Percentiles rank a stretch among this genome's conserved stretches.
These are phyloP conservation scores for Mesitornis unicolor DNA, from an alignment of 2,113 vertebrate genomes.

Conservation along the genomic window DNA sequence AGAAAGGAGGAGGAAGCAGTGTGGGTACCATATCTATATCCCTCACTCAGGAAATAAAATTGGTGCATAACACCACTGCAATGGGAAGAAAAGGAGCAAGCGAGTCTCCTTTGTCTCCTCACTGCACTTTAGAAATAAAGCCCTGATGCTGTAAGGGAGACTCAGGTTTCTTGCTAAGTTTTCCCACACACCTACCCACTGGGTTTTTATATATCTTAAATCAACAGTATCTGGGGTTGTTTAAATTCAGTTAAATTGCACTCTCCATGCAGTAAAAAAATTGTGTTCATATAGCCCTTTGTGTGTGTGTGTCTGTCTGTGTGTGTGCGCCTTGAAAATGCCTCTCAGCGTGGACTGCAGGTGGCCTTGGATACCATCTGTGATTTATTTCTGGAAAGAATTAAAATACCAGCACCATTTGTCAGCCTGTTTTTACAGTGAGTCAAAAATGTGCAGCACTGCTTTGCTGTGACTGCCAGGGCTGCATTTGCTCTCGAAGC, in stretches of 20 bases:
- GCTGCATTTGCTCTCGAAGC: background rate
- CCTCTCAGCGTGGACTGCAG: constrained; percentile 48
- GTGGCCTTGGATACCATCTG: constrained; percentile 67
- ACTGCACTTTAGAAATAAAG: background rate
- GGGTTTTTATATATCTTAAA: constrained; percentile 54
- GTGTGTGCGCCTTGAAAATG: constrained; percentile 39
- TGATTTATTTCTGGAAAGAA: constrained; percentile 67
- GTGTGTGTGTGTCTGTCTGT: background rate
- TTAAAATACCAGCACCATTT: constrained; percentile 65
- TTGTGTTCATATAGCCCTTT: constrained; percentile 11
- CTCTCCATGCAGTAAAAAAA: constrained; percentile 41
- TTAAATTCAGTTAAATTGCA: constrained; percentile 57
- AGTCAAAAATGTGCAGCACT: background rate
- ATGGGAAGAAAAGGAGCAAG: background rate
- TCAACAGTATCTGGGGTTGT: constrained; percentile 25
- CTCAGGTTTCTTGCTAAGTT: constrained; percentile 47
- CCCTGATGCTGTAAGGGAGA: background rate
- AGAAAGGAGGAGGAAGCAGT: background rate
- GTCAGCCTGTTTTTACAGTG: constrained; percentile 49
- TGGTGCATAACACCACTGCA: background rate
- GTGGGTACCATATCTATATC: background rate
- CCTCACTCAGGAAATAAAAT: background rate
- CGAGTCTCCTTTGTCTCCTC: background rate
- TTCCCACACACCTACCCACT: constrained; percentile 44
- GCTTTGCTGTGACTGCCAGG: background rate